Percentiles rank a stretch among this genome's conserved stretches.
Evolutionary conservation across 2,113 vertebrate species (phyloP).

Genomic region (Leptocoma aspasia): DNA sequence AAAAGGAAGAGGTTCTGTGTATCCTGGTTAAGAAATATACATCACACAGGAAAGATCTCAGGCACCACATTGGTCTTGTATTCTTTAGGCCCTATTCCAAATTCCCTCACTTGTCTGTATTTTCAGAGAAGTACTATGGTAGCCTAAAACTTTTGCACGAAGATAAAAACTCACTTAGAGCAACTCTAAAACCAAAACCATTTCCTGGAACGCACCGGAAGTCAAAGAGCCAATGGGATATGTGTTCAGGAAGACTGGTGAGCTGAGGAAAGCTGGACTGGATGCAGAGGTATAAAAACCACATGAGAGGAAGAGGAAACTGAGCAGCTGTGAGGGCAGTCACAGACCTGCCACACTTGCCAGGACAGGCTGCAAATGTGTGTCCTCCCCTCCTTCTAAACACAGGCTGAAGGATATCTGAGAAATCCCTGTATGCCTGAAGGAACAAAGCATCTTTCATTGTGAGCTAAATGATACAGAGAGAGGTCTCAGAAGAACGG

Average conservation of each 20-base stretch:
- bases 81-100: not conserved
- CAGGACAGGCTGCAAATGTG: accelerated
- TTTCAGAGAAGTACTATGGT: not conserved
- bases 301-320: not conserved
- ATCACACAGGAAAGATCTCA: not conserved
- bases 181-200: not conserved
- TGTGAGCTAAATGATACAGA: not conserved
- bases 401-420: not conserved
- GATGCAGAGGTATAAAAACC: not conserved
- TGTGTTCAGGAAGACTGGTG: not conserved
- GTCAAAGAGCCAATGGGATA: not conserved
- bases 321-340: not conserved
- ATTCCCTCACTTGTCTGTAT: not conserved
- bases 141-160: not conserved
- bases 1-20: not conserved
- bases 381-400: not conserved
- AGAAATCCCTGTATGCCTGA: not conserved
- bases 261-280: not conserved
- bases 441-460: not conserved
- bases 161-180: not conserved
- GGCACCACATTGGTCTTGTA: not conserved
- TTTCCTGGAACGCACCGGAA: not conserved
- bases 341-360: not conserved
- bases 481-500: not conserved
- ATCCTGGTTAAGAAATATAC: not conserved